phyloP scores from a whole-genome alignment of 2,113 vertebrate genomes.

The Tetraodon nigroviridis region DNA sequence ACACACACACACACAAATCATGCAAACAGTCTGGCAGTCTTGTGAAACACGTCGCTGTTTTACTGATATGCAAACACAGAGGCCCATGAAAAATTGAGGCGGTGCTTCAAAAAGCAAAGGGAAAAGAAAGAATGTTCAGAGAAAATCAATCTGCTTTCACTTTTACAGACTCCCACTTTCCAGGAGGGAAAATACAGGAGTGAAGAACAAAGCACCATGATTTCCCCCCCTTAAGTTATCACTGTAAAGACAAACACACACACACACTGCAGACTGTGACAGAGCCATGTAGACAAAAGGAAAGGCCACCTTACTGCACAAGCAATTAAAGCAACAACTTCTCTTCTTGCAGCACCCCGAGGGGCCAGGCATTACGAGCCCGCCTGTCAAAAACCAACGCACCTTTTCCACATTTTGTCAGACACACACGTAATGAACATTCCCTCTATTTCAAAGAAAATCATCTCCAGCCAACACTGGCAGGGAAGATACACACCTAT shows the following conservation, averaged over 20 bases:
- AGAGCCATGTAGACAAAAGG: slow-evolving; percentile 43
- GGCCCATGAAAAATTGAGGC: too few species aligned
- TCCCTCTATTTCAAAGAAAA: not conserved
- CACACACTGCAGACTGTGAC: slow-evolving; percentile 7
- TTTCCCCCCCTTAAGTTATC: slow-evolving; percentile 28
- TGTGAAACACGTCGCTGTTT: not conserved
- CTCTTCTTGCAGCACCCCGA: slow-evolving; percentile 34
- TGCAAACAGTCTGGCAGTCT: not conserved
- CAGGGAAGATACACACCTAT: not conserved
- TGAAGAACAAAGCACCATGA: slow-evolving; percentile 14
- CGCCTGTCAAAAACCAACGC: slow-evolving; percentile 56
- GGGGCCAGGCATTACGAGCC: slow-evolving; percentile 56
- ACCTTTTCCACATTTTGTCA: slow-evolving; percentile 20
- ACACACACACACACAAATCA: slow-evolving; percentile 15
- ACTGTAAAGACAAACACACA: not conserved
- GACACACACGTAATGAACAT: slow-evolving; percentile 20
- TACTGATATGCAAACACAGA: not conserved
- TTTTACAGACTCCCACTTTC: too few species aligned
- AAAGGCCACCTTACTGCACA: slow-evolving; percentile 37
- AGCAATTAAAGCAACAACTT: slow-evolving; percentile 67
- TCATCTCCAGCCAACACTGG: slow-evolving; percentile 5
- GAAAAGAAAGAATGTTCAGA: too few species aligned
- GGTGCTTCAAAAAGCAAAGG: too few species aligned
- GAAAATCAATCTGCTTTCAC: too few species aligned
- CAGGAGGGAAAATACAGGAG: not conserved